Conservation (phyloP, 2,113 vertebrate species). For the Chrysochloris asiatica region DNA sequence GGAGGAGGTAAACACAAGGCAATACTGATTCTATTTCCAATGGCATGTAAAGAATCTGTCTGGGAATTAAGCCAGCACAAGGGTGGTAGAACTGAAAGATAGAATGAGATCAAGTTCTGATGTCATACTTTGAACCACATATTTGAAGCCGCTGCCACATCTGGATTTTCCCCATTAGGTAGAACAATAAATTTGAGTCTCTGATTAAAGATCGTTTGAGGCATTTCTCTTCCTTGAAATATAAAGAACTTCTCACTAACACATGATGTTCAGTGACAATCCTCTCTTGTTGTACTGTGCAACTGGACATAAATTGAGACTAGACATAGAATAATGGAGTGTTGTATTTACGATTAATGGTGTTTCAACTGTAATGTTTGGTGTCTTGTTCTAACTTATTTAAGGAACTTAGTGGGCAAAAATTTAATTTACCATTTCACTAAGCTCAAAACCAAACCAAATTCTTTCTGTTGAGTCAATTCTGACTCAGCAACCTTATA, state of each 20-base stretch:
- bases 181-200: not conserved
- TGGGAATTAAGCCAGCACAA: not conserved
- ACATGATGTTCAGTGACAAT: not conserved
- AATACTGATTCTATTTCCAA: not conserved
- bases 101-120: not conserved
- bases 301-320: not conserved
- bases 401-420: conserved; percentile 18
- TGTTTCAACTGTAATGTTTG: conserved; percentile 38
- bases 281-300: not conserved
- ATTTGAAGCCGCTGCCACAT: not conserved
- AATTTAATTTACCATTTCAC: conserved; percentile 28
- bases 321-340: not conserved
- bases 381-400: conserved; percentile 47
- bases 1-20: not conserved
- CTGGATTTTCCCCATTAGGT: not conserved
- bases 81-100: not conserved
- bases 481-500: not conserved
- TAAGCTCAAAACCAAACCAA: not conserved
- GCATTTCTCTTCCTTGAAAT: not conserved
- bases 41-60: not conserved
- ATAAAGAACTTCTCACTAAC: not conserved
- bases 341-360: conserved; percentile 15
- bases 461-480: not conserved
- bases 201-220: not conserved
- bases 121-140: not conserved